Conservation (phyloP, 2,888 invertebrate species). For the Nomada flava region DNA sequence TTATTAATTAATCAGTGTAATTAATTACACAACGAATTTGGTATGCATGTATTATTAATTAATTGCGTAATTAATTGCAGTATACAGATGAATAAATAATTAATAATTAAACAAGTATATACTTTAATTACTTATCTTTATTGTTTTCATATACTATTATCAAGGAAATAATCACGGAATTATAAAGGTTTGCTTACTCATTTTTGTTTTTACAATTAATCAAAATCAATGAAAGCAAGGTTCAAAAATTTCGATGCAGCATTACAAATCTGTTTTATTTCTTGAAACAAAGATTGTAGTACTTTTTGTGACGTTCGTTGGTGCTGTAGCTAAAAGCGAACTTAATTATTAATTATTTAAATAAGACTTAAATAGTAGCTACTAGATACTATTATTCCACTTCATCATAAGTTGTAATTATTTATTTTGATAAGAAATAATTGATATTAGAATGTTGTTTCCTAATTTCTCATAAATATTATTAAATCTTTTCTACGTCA, state of each 20-base stretch:
- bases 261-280: constrained; percentile 5
- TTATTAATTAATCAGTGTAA: constrained; percentile 38
- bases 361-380: constrained; percentile 12
- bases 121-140: constrained; percentile 22
- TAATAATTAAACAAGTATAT: constrained; percentile 41
- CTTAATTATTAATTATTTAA: constrained; percentile 43
- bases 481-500: not conserved
- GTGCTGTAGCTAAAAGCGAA: constrained; percentile 28
- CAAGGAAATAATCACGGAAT: not conserved
- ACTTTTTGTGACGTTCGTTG: constrained; percentile 17
- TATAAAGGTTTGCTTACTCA: constrained; percentile 10
- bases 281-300: constrained; percentile 11
- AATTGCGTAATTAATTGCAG: constrained; percentile 51
- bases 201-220: not conserved
- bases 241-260: not conserved
- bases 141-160: not conserved
- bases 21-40: constrained; percentile 57
- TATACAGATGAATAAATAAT: constrained; percentile 41
- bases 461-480: constrained; percentile 4
- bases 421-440: constrained; percentile 38
- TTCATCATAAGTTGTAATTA: constrained; percentile 22
- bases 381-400: constrained; percentile 19
- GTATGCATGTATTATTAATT: constrained; percentile 43
- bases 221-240: no score
- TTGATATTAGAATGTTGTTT: constrained; percentile 3